A percentile compares a stretch with the other conserved stretches of the same genome.
Evolutionary conservation across 2,888 invertebrate species (phyloP).

Genomic region (Ischnus inquisitorius): DNA sequence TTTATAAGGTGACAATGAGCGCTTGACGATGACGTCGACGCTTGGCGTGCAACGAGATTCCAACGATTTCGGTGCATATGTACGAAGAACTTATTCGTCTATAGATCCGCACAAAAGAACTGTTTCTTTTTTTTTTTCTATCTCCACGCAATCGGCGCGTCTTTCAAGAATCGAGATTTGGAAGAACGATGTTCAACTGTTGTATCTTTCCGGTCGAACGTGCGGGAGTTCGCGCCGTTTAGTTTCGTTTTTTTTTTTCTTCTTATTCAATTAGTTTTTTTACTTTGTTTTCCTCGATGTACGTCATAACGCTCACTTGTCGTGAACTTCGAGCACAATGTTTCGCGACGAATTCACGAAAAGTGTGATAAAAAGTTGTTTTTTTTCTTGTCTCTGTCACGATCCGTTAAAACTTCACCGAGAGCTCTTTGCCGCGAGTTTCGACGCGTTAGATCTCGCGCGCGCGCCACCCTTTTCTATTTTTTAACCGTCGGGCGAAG

Average conservation of each 20-base stretch:
- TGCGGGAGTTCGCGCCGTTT: neutral
- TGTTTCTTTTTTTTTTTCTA: neutral
- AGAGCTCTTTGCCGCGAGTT: neutral
- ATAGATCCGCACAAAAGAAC: neutral
- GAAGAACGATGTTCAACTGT: neutral
- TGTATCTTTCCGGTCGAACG: neutral
- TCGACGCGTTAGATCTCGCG: neutral
- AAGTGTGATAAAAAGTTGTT: neutral
- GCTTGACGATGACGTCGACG: conserved; percentile 51
- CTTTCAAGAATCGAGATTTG: neutral
- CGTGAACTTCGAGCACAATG: conserved; percentile 10
- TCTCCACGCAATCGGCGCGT: conserved; percentile 1
- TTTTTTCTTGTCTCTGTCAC: neutral
- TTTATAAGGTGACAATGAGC: conserved; percentile 41
- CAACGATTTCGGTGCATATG: conserved; percentile 62
- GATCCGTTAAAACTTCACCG: neutral
- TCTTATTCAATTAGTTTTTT: neutral
- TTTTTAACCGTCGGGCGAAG: conserved; percentile 26
- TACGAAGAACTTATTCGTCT: conserved; percentile 9
- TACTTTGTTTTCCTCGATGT: conserved; percentile 9
- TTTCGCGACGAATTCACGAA: neutral
- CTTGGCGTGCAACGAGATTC: conserved; percentile 54
- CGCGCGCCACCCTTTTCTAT: neutral
- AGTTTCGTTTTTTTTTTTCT: neutral
- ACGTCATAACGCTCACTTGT: conserved; percentile 58